A percentile compares a stretch with the other conserved stretches of the same genome.
These are phyloP conservation scores for Astreopora myriophthalma DNA, from an alignment of 64 coral and sea anemone species.

Conservation along the genomic window DNA sequence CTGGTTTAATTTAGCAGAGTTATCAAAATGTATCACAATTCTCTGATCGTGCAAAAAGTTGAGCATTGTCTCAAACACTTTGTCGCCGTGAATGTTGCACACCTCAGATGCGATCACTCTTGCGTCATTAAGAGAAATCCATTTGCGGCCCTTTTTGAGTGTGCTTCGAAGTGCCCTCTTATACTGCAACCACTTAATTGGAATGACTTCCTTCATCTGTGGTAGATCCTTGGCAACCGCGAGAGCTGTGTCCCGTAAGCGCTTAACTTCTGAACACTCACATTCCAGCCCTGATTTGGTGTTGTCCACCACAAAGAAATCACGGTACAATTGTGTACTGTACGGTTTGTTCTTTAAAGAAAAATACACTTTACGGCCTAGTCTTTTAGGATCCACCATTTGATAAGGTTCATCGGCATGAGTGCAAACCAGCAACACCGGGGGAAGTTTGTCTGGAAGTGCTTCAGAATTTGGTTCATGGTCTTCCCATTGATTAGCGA, in stretches of 20 bases:
- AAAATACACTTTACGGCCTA: background rate
- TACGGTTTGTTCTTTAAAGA: background rate
- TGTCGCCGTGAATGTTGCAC: background rate
- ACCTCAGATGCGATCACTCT: background rate
- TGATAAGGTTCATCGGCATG: no score
- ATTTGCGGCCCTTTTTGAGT: background rate
- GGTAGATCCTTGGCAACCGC: background rate
- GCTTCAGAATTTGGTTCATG: no score
- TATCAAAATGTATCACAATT: background rate
- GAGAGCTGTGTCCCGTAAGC: background rate
- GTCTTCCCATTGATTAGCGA: background rate
- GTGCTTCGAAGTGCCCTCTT: background rate
- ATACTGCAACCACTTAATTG: no score
- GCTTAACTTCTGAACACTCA: no score
- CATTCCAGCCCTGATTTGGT: background rate
- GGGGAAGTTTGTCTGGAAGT: no score
- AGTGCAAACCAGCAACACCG: no score
- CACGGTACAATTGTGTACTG: background rate
- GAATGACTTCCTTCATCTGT: background rate
- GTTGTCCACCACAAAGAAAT: no score
- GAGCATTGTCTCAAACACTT: background rate
- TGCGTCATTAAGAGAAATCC: background rate
- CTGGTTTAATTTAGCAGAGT: background rate
- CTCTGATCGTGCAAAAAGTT: background rate
- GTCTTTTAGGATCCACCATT: no score